These are phyloP conservation scores for Rhyacophila evoluta DNA, from an alignment of 2,888 invertebrate genomes.

Conservation along the genomic window DNA sequence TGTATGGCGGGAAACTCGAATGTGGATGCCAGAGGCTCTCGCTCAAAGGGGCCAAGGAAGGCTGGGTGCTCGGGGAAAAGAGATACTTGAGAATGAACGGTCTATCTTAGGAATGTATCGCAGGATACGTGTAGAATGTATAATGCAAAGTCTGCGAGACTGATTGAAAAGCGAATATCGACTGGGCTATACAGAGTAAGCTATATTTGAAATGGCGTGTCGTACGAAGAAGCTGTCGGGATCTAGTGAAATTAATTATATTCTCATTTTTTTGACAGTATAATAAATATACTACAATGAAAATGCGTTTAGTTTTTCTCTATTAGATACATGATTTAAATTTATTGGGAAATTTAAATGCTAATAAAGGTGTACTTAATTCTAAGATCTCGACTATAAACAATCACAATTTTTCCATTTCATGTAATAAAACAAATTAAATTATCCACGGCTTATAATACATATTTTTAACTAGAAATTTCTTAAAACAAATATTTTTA, in stretches of 20 bases:
- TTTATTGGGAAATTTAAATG: too few species aligned
- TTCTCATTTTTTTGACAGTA: not conserved
- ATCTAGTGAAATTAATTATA: not conserved
- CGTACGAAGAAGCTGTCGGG: not conserved
- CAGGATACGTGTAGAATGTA: constrained; percentile 42
- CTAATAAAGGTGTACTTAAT: too few species aligned
- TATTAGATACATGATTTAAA: too few species aligned
- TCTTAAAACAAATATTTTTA: too few species aligned
- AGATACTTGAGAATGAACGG: constrained; percentile 29
- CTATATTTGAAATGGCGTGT: not conserved
- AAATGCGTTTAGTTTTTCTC: too few species aligned
- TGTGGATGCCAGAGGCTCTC: not conserved
- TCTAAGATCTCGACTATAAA: too few species aligned
- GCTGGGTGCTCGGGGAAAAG: not conserved
- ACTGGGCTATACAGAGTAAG: not conserved
- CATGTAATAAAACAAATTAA: too few species aligned
- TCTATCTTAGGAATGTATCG: constrained; percentile 35
- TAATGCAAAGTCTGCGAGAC: constrained; percentile 39
- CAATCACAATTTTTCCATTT: too few species aligned
- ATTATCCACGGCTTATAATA: too few species aligned
- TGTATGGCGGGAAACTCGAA: constrained; percentile 28
- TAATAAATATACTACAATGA: too few species aligned
- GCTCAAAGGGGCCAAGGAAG: not conserved
- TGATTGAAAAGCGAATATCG: constrained; percentile 41
- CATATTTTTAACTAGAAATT: too few species aligned